Evolutionary conservation across 2,888 invertebrate species (phyloP).

Genomic region (Zygogramma bicolorata): DNA sequence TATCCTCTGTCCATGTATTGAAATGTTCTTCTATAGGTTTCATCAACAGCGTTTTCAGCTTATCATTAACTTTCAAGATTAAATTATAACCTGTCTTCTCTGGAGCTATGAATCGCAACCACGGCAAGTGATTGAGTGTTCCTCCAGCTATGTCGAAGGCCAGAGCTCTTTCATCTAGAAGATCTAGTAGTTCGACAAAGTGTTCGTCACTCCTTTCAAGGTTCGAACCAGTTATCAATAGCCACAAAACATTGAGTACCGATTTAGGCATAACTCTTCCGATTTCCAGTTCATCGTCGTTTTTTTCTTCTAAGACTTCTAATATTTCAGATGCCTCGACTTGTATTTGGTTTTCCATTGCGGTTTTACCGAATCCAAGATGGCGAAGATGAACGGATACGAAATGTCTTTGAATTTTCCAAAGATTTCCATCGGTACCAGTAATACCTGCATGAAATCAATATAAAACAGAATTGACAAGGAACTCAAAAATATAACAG

Average conservation of each 20-base stretch:
- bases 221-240: slow-evolving; percentile 68
- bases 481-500: too few relatives aligned
- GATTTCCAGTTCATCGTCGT: slow-evolving; percentile 52
- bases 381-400: slow-evolving; percentile 67
- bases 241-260: slow-evolving; percentile 77
- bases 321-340: slow-evolving; percentile 70
- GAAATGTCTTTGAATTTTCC: slow-evolving; percentile 70
- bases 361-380: slow-evolving; percentile 69
- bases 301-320: slow-evolving; percentile 50
- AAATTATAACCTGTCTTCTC: slow-evolving; percentile 73
- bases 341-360: slow-evolving; percentile 66
- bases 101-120: slow-evolving; percentile 74
- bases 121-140: slow-evolving; percentile 71
- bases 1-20: slow-evolving; percentile 64
- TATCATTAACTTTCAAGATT: slow-evolving; percentile 69
- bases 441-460: slow-evolving; percentile 68
- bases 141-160: slow-evolving; percentile 67
- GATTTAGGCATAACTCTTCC: slow-evolving; percentile 68
- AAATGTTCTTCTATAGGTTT: slow-evolving; percentile 72
- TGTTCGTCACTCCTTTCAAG: slow-evolving; percentile 66
- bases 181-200: slow-evolving; percentile 65
- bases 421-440: slow-evolving; percentile 70
- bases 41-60: slow-evolving; percentile 70
- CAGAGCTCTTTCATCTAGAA: slow-evolving; percentile 68
- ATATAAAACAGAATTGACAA: background rate